phyloP scores from a whole-genome alignment of 2,797 vertebrate genomes.

The Catamblyrhynchus diadema region DNA sequence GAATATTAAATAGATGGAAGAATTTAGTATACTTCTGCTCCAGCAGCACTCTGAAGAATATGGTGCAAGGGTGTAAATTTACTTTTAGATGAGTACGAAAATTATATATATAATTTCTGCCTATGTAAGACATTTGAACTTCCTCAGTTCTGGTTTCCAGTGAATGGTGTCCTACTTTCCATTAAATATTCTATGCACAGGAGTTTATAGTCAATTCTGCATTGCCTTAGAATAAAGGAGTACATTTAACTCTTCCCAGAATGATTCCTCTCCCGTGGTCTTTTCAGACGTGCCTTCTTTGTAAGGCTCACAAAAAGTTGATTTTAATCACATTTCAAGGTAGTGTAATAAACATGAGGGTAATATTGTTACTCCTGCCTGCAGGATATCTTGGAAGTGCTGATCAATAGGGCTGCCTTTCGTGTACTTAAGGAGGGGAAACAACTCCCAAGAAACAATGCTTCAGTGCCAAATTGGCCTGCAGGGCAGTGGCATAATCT shows the following conservation, averaged over 20 bases:
- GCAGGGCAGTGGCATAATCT: constrained; percentile 31
- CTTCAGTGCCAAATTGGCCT: constrained; percentile 34
- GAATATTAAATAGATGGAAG: background rate
- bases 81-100: background rate
- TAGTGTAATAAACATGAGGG: constrained; percentile 15
- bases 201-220: background rate
- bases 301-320: background rate
- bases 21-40: background rate
- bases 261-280: background rate
- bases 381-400: constrained; percentile 23
- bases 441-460: constrained; percentile 14
- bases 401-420: constrained; percentile 54
- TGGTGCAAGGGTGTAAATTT: background rate
- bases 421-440: background rate
- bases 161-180: background rate
- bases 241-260: background rate
- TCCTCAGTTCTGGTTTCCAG: background rate
- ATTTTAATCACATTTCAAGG: constrained; percentile 41
- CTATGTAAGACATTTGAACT: background rate
- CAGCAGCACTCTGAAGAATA: background rate
- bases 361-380: constrained; percentile 33
- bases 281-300: background rate
- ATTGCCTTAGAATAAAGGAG: background rate
- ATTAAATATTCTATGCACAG: background rate
- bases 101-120: background rate